Base-by-base conservation (phyloP, 2,888 invertebrate species). In the Antheraea yamamai region DNA sequence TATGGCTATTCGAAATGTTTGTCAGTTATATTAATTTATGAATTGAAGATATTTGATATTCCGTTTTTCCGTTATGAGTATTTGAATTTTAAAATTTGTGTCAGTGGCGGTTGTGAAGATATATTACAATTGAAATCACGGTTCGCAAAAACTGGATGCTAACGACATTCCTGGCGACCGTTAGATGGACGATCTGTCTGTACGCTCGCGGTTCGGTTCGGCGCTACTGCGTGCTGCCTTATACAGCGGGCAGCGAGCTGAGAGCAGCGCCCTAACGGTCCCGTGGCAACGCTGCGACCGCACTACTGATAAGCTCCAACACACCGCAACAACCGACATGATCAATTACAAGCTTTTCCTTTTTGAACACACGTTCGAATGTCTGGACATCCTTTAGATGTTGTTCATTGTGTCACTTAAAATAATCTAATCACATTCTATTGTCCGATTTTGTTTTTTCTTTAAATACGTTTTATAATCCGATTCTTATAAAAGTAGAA, bases 81-180 rank as follows among this genome's bases (percentile, higher is more conserved):
- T 87, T 85, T 87, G 81, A 79, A 82, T 85, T 89, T 87, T 88
- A 87, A 84, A 85, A 86, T 82, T 79, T 81, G 81, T 84, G 80
- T 81, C 81, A 86, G 85, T 85, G 84, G 82, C 85, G 83, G 87
- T 85, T 88, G 84, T 85, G 52, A 81, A 82, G 87, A 83, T 76
- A 86, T 86, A 85, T 85, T 86, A 86, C 89, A 87, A 89, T 89
- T 88, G 85, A 88, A 87, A 87, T 88, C 81, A 83, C 83, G 80
- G 83, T 84, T 88, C 79, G 86, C 89, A 89, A 92, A 66, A 91
- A 91, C 89, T 89, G 85, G 91, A 89, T 84, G 84, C 85, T 88
- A 88, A 88, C 91, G 87, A 89, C 92, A 93, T 93, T 93, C 92
- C 91, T 89, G 88, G 84, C 83, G 86, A 92, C 92, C 92, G 92